Conservation (phyloP, 2,113 vertebrate genomes). For the Ophiodon elongatus region DNA sequence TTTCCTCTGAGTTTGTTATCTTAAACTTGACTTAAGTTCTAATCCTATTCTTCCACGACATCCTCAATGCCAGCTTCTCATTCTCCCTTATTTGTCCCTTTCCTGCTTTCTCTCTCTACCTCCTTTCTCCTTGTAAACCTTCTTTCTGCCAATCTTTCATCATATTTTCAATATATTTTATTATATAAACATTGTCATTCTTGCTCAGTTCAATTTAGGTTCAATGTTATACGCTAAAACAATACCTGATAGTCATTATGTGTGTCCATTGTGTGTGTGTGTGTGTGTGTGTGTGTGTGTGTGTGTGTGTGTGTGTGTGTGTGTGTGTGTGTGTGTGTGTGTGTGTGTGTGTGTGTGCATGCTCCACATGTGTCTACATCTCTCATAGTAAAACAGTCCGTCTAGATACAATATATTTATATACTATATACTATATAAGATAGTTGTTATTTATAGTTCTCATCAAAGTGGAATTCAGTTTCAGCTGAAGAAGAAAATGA, state of each 20-base stretch:
- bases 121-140: not conserved
- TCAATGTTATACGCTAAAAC: conserved; percentile 17
- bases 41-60: not conserved
- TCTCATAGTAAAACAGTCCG: conserved; percentile 19
- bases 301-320: too few species aligned
- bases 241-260: conserved; percentile 4
- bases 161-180: not conserved
- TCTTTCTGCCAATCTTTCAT: not conserved
- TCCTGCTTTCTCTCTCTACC: not conserved
- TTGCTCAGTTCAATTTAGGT: not conserved
- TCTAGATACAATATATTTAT: conserved; percentile 37
- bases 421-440: too few species aligned
- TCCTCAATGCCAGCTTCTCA: not conserved
- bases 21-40: conserved; percentile 4
- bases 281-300: conserved; percentile 16
- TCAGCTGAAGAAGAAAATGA: conserved; percentile 32
- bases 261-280: conserved; percentile 9
- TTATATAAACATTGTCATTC: not conserved
- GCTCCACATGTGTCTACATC: conserved; percentile 46
- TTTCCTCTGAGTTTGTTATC: not conserved
- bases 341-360: too few species aligned
- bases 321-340: too few species aligned
- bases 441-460: conserved; percentile 48
- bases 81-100: not conserved
- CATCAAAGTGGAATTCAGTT: conserved; percentile 48